These are phyloP conservation scores for Standfussiana lucernea DNA, from an alignment of 2,888 invertebrate species.

Conservation along the genomic window DNA sequence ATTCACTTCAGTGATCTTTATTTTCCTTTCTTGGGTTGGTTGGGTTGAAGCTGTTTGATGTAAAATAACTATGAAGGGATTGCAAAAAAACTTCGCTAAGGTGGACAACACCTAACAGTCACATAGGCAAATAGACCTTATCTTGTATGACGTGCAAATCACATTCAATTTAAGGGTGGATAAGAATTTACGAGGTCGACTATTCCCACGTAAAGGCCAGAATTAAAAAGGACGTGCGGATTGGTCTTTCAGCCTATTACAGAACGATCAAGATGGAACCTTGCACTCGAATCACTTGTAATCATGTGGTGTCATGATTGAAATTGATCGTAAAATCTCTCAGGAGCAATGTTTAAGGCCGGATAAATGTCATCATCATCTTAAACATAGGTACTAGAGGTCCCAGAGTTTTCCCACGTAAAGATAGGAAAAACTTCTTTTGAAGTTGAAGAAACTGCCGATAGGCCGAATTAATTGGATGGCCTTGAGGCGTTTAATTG, in stretches of 20 bases:
- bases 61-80: no score
- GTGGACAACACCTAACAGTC: background rate
- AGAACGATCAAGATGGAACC: conserved; percentile 28
- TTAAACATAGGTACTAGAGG: background rate
- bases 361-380: conserved; percentile 28
- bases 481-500: conserved; percentile 26
- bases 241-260: conserved; percentile 15
- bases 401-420: background rate
- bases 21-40: background rate
- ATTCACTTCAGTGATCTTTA: no score
- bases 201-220: background rate
- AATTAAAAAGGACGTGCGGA: background rate
- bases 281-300: conserved; percentile 37
- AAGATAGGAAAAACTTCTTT: background rate
- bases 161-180: background rate
- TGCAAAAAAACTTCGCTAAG: background rate
- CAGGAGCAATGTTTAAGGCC: conserved; percentile 13
- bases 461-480: conserved; percentile 36
- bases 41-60: no score
- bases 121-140: no score
- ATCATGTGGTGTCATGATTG: conserved; percentile 37
- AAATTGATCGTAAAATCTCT: conserved; percentile 42
- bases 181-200: background rate
- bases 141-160: background rate
- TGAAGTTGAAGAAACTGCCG: background rate